Percentiles rank a stretch among this genome's conserved stretches.
phyloP scores from a whole-genome alignment of 2,888 invertebrate species.

The Pyrochroa serraticornis region DNA sequence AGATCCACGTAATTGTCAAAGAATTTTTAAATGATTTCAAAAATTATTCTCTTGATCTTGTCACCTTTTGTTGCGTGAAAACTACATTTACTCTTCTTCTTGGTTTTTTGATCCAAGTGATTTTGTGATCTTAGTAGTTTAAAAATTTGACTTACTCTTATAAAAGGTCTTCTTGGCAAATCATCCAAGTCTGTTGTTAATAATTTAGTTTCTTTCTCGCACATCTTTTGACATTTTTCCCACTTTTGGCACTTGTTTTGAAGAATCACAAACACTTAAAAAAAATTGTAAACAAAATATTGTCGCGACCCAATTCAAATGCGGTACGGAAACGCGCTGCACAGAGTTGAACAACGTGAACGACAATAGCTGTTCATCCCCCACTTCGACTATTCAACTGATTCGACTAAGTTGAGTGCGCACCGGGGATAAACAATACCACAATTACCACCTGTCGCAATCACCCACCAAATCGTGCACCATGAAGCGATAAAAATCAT shows the following conservation, averaged over 20 bases:
- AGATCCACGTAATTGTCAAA: no score
- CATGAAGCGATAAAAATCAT: no score
- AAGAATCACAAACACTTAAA: no score
- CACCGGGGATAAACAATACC: slow-evolving; percentile 23
- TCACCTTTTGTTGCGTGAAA: no score
- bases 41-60: no score
- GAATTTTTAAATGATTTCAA: no score
- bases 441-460: slow-evolving; percentile 20
- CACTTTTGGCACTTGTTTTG: background rate
- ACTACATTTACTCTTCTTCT: no score
- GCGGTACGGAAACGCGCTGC: slow-evolving; percentile 16
- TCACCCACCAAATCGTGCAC: slow-evolving; percentile 2
- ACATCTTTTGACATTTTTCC: slow-evolving; percentile 19
- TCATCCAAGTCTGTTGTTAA: slow-evolving; percentile 12
- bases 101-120: no score
- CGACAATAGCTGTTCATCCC: slow-evolving; percentile 25
- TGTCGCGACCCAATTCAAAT: slow-evolving; percentile 16
- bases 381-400: slow-evolving; percentile 7
- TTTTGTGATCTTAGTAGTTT: no score
- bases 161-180: slow-evolving; percentile 13
- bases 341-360: slow-evolving; percentile 25
- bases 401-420: slow-evolving; percentile 23
- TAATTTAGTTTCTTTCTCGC: slow-evolving; percentile 16
- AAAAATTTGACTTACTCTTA: no score
- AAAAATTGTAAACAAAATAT: background rate